phyloP scores from a whole-genome alignment of 2,888 invertebrate species.

The Tachystola acroxantha region DNA sequence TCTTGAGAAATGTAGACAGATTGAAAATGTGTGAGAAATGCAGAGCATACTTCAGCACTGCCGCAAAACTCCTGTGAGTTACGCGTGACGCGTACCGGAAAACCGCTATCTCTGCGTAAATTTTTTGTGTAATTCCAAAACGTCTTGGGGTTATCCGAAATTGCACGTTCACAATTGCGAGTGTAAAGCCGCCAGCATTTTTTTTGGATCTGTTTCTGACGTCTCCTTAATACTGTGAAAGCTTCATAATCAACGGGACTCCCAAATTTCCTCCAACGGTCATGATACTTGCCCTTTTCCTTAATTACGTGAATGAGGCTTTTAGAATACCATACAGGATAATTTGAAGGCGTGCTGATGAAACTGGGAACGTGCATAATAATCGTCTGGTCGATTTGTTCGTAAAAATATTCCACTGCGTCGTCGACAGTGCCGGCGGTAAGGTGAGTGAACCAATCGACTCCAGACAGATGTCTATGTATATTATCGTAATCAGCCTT shows the following conservation, averaged over 20 bases:
- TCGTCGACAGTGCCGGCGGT: neutral
- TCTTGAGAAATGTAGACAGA: neutral
- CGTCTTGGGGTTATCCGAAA: neutral
- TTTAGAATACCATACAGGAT: neutral
- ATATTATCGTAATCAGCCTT: neutral
- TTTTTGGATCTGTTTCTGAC: neutral
- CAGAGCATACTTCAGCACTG: neutral
- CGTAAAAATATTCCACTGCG: neutral
- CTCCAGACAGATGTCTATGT: neutral
- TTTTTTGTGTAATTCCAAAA: neutral
- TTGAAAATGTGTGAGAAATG: neutral
- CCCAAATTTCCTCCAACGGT: neutral
- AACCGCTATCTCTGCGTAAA: neutral
- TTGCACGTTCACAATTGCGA: neutral
- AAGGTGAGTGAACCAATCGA: neutral
- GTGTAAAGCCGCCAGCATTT: neutral
- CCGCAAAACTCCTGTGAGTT: neutral
- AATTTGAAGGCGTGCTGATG: neutral
- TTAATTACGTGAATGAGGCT: conserved; percentile 2
- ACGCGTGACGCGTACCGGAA: neutral
- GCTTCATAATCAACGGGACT: neutral
- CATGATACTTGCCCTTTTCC: neutral
- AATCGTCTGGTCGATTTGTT: neutral
- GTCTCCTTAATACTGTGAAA: neutral
- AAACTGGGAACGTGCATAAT: neutral